phyloP scores from a whole-genome alignment of 1,140 invertebrate species.

The Propsilocerus akamusi region DNA sequence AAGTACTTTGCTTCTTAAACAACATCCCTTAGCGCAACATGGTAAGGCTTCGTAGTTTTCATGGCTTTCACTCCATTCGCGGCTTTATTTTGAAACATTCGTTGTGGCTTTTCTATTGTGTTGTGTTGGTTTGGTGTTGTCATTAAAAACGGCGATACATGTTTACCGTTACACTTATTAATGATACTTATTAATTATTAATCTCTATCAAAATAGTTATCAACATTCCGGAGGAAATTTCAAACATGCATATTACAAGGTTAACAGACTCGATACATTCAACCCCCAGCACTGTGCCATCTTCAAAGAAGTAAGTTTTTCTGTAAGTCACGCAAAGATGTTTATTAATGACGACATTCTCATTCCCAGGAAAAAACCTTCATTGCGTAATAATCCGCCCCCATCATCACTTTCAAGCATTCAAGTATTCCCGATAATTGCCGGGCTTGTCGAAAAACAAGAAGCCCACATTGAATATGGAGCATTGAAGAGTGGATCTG shows the following conservation, averaged over 20 bases:
- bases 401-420: constrained; percentile 23
- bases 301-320: background rate
- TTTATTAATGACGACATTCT: no score
- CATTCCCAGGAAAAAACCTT: background rate
- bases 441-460: constrained; percentile 22
- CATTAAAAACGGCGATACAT: no score
- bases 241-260: background rate
- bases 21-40: background rate
- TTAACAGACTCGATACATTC: background rate
- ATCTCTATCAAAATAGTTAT: background rate
- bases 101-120: no score
- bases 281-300: background rate
- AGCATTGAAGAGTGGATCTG: constrained; percentile 47
- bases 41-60: no score
- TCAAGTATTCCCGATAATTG: constrained; percentile 25
- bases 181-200: background rate
- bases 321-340: no score
- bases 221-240: background rate
- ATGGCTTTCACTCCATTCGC: no score
- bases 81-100: no score
- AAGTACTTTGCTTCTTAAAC: background rate
- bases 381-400: background rate
- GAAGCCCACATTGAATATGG: constrained; percentile 37
- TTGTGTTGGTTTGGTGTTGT: no score
- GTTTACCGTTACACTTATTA: no score